Evolutionary conservation across 1,140 invertebrate genomes (phyloP).

Genomic region (Drosophila albomicans): DNA sequence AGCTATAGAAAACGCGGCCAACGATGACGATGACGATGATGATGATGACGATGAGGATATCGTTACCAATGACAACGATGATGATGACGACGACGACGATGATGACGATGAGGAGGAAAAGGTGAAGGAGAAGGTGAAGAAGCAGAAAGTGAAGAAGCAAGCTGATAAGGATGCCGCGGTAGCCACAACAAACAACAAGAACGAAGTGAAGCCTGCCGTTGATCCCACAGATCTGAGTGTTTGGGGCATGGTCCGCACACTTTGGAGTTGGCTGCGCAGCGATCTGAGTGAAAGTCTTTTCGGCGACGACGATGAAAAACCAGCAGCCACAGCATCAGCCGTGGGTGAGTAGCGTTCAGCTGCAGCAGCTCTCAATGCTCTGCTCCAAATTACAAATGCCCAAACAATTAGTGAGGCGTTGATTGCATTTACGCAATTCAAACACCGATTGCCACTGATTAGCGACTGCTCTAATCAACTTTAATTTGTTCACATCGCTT

Average conservation of each 20-base stretch:
- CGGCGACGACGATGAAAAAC: conserved; percentile 69
- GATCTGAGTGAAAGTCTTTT: conserved; percentile 82
- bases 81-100: conserved; percentile 4
- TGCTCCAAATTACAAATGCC: conserved; percentile 27
- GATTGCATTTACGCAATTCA: conserved; percentile 51
- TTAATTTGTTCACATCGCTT: conserved; percentile 46
- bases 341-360: conserved; percentile 59
- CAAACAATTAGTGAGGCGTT: conserved; percentile 56
- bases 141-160: conserved; percentile 4
- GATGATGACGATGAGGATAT: conserved; percentile 21
- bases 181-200: conserved; percentile 54
- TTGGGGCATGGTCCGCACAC: conserved; percentile 76
- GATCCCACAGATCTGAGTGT: conserved; percentile 75
- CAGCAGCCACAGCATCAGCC: conserved; percentile 47
- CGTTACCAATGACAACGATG: conserved; percentile 6
- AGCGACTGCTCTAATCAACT: conserved; percentile 61
- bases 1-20: conserved; percentile 38
- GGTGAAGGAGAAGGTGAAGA: background rate
- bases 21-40: conserved; percentile 34
- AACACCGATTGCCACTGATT: conserved; percentile 56
- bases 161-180: conserved; percentile 51
- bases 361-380: too few relatives aligned
- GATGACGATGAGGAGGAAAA: background rate
- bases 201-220: conserved; percentile 54
- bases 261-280: conserved; percentile 76